Conservation (phyloP, 2,888 invertebrate species). For the Hetaerina titia region DNA sequence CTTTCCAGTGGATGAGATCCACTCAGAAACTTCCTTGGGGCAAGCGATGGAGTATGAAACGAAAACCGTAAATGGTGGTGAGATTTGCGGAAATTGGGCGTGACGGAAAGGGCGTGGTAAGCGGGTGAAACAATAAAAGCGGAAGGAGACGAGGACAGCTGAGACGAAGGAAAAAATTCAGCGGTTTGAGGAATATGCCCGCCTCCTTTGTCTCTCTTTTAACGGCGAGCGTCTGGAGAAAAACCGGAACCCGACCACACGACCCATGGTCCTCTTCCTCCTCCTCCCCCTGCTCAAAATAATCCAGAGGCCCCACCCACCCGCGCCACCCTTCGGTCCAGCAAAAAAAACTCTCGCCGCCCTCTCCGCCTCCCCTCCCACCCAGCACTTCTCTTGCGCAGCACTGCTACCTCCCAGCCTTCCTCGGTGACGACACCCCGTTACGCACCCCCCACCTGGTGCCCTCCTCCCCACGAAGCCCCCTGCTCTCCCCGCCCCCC, state of each 20-base stretch:
- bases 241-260: background rate
- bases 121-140: background rate
- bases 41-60: background rate
- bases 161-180: background rate
- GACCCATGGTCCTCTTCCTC: background rate
- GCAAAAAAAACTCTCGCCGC: background rate
- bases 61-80: background rate
- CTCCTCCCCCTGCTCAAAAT: background rate
- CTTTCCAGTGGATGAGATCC: no score
- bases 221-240: background rate
- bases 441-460: no score
- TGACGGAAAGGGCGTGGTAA: background rate
- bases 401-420: no score
- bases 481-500: background rate
- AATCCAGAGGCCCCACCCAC: background rate
- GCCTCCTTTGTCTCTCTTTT: background rate
- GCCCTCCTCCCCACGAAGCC: background rate
- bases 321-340: background rate
- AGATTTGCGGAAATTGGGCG: slow-evolving; percentile 9
- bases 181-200: background rate
- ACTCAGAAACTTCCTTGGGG: no score
- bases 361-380: background rate
- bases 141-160: background rate
- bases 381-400: background rate
- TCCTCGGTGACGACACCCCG: background rate